Evolutionary conservation across 2,888 invertebrate genomes (phyloP).

Genomic region (Exocentrus adspersus): DNA sequence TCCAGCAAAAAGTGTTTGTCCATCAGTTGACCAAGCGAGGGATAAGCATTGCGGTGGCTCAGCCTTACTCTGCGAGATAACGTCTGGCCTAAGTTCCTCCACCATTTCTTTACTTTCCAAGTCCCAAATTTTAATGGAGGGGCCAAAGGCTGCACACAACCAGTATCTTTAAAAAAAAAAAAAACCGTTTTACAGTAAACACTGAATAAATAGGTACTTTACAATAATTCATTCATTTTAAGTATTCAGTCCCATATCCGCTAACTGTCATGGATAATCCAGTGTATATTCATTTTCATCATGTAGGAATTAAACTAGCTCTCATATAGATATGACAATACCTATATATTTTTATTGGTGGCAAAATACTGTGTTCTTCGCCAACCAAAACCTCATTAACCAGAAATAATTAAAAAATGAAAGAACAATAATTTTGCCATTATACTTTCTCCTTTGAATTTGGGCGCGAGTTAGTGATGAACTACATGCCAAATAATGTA

Average conservation of each 20-base stretch:
- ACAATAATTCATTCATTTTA: not conserved
- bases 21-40: slow-evolving; percentile 98
- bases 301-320: slow-evolving; percentile 36
- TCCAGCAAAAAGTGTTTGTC: slow-evolving; percentile 98
- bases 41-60: slow-evolving; percentile 97
- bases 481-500: too few relatives aligned
- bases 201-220: not conserved
- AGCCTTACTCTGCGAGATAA: slow-evolving; percentile 84
- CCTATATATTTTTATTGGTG: too few relatives aligned
- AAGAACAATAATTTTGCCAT: too few relatives aligned
- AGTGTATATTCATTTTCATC: slow-evolving; percentile 52
- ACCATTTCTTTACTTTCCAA: slow-evolving; percentile 99
- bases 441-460: too few relatives aligned
- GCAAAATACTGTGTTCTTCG: too few relatives aligned
- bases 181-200: slow-evolving; percentile 13
- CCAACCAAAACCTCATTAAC: too few relatives aligned
- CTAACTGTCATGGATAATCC: slow-evolving; percentile 61
- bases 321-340: too few relatives aligned
- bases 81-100: slow-evolving; percentile 97
- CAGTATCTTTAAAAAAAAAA: slow-evolving; percentile 74
- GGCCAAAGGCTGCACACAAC: slow-evolving; percentile 99
- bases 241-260: slow-evolving; percentile 64
- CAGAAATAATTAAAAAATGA: too few relatives aligned
- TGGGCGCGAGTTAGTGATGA: too few relatives aligned
- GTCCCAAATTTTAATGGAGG: slow-evolving; percentile 99